These are phyloP conservation scores for Vanessa cardui DNA, from an alignment of 2,888 invertebrate species.

Conservation along the genomic window DNA sequence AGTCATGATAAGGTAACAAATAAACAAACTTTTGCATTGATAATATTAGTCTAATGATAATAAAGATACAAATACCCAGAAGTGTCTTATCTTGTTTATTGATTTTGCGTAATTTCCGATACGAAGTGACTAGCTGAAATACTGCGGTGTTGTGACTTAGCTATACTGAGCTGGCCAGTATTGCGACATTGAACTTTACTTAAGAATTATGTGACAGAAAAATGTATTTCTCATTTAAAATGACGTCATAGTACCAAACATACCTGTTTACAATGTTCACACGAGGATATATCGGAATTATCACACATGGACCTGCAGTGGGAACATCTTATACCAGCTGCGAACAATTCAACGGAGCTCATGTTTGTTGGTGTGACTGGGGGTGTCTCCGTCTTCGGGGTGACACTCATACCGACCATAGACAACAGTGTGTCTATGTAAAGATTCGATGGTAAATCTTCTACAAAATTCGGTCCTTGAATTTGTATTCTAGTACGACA, in stretches of 20 bases:
- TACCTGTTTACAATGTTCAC: constrained; percentile 84
- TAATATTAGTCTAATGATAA: too few relatives aligned
- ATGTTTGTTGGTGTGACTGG: constrained; percentile 49
- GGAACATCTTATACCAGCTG: constrained; percentile 60
- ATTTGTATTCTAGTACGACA: constrained; percentile 79
- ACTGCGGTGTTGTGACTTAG: too few relatives aligned
- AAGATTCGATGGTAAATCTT: constrained; percentile 85
- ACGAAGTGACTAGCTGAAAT: too few relatives aligned
- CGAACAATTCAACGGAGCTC: constrained; percentile 64
- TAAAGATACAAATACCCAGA: not conserved
- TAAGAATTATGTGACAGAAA: too few relatives aligned
- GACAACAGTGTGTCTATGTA: constrained; percentile 85
- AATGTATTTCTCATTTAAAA: too few relatives aligned
- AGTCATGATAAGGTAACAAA: too few relatives aligned
- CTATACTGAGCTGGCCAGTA: too few relatives aligned
- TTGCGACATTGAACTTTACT: too few relatives aligned
- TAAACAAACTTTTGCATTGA: too few relatives aligned
- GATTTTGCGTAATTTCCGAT: too few relatives aligned
- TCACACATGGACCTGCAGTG: constrained; percentile 67
- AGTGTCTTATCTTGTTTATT: not conserved
- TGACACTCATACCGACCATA: constrained; percentile 63
- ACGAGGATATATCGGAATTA: constrained; percentile 59
- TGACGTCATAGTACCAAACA: not conserved
- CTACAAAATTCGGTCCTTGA: constrained; percentile 76
- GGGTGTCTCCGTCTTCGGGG: constrained; percentile 46